Base-by-base conservation (phyloP, 2,888 invertebrate genomes). In the Operophtera brumata region DNA sequence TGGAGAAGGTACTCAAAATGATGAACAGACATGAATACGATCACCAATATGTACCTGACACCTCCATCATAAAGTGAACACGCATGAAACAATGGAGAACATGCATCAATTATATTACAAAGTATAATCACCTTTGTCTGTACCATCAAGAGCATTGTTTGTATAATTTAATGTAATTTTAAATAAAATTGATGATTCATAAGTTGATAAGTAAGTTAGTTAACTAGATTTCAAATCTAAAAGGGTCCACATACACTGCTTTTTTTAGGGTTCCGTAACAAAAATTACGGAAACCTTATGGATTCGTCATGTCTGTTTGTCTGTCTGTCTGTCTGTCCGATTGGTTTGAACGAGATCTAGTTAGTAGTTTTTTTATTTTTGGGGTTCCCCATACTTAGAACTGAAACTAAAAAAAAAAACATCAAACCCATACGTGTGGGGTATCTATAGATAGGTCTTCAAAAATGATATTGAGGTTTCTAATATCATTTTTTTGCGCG, bases 41-140 rank as follows among this genome's bases (percentile, higher is more conserved):
- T 37, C 26, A 25, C 12, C 14, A 11, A 11, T 56, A 54, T 66
- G 62, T 64, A 66, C 54, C 60, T 52, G 57, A 69, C 75, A 70
- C 76, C 73, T 73, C 65, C 64, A 59, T 65, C 64, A 70, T 74
- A 71, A 60, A 62, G 54, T 52, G 66, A 54, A 73, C 73, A 77
- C 71, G 75, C 73, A 77, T 78, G 71, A 70, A 77, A 75, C 75
- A 77, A 80, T 77, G 67, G 68, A 55, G 59, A 59, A 67, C 61
- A 48, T 58, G 62, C 64, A 61, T 68, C 66, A 61, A 66, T 65
- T 67, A 61, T 61, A 77, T 80, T 77, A 77, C 65, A 77, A 77
- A 77, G 76, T 78, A 78, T 77, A 78, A 78, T 76, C 49, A 49
- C 43, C 56, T 43, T 41, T 42, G 46, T 37, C 32, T 43, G 25